phyloP scores from a whole-genome alignment of 2,113 vertebrate genomes.

The Etheostoma cragini region DNA sequence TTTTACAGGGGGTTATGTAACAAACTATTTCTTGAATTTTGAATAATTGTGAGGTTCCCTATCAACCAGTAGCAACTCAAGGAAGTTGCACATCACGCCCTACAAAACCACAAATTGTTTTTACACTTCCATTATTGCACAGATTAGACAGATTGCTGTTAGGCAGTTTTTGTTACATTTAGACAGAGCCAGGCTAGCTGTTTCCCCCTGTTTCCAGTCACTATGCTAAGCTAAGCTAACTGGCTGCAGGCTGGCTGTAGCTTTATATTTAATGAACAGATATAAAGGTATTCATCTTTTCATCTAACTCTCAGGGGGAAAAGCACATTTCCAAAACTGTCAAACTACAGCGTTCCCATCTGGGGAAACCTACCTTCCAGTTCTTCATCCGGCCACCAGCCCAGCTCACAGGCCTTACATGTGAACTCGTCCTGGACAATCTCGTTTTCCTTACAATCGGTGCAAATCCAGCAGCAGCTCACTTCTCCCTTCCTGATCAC shows the following conservation, averaged over 20 bases:
- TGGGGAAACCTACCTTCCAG: slow-evolving; percentile 87
- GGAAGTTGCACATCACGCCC: background rate
- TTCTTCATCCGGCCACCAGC: slow-evolving; percentile 94
- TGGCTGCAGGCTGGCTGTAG: no score
- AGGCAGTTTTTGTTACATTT: no score
- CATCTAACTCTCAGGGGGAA: background rate
- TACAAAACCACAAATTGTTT: background rate
- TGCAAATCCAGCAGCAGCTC: slow-evolving; percentile 99
- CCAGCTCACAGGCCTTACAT: slow-evolving; percentile 96
- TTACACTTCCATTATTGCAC: background rate
- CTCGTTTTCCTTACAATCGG: slow-evolving; percentile 96
- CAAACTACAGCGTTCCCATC: background rate
- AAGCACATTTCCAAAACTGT: background rate
- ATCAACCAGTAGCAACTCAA: background rate
- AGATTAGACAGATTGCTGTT: background rate
- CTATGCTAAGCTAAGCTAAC: background rate
- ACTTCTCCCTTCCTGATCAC: slow-evolving; percentile 98
- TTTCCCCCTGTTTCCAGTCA: background rate
- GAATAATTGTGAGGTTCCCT: background rate
- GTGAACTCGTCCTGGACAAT: slow-evolving; percentile 97
- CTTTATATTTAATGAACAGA: background rate
- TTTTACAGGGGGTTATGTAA: background rate
- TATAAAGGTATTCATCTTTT: background rate
- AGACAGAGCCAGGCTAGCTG: no score
- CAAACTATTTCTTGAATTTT: background rate